phyloP scores from a whole-genome alignment of 2,888 invertebrate species.

The Aradus depressus region DNA sequence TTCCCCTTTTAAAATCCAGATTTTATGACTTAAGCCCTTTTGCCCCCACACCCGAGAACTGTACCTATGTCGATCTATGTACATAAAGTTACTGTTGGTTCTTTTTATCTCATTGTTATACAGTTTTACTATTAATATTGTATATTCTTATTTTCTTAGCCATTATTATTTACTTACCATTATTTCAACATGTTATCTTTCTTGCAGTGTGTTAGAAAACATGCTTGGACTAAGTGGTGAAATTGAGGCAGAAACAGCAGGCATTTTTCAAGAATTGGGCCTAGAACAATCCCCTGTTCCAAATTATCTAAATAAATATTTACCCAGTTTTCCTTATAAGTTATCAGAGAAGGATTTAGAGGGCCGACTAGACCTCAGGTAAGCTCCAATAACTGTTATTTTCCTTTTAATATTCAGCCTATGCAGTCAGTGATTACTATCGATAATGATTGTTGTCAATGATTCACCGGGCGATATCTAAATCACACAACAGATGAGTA shows the following conservation, averaged over 20 bases:
- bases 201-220: constrained; percentile 45
- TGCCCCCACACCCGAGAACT: no score
- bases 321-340: constrained; percentile 34
- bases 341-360: constrained; percentile 36
- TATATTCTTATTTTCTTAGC: neutral
- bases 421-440: neutral
- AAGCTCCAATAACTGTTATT: constrained; percentile 32
- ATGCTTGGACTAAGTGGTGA: constrained; percentile 66
- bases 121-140: neutral
- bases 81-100: neutral
- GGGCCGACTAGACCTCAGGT: constrained; percentile 35
- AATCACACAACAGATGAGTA: no score
- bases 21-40: no score
- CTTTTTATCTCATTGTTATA: neutral
- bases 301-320: constrained; percentile 42
- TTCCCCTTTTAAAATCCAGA: no score
- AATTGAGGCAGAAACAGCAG: constrained; percentile 64
- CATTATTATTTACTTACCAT: neutral
- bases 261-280: constrained; percentile 66
- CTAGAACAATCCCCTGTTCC: constrained; percentile 64
- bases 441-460: neutral
- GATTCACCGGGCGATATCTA: neutral
- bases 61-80: no score
- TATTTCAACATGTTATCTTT: neutral
- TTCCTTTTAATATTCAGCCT: neutral